Percentiles rank a stretch among this genome's conserved stretches.
phyloP scores from a whole-genome alignment of 2,888 invertebrate genomes.

The Dioctria rufipes region DNA sequence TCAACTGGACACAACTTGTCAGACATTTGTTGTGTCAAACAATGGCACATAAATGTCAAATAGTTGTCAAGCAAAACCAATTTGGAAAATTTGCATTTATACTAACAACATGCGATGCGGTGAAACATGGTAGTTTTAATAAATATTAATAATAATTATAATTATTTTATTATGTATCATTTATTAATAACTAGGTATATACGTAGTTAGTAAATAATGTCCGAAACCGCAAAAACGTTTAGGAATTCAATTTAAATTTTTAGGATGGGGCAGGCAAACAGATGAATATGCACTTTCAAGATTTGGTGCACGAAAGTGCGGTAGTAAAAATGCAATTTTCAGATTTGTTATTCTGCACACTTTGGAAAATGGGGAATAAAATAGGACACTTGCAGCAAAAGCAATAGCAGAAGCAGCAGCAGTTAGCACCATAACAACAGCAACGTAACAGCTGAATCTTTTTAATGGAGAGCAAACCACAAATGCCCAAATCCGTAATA shows the following conservation, averaged over 20 bases:
- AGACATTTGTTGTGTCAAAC: constrained; percentile 37
- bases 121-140: too few relatives aligned
- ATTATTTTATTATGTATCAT: not conserved
- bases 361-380: too few relatives aligned
- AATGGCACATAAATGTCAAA: constrained; percentile 39
- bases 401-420: not conserved
- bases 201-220: not conserved
- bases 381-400: too few relatives aligned
- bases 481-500: constrained; percentile 47
- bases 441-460: constrained; percentile 30
- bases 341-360: too few relatives aligned
- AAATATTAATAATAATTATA: constrained; percentile 20
- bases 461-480: constrained; percentile 36
- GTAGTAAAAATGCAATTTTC: constrained; percentile 21
- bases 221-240: constrained; percentile 19
- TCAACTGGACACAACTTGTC: constrained; percentile 42
- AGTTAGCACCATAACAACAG: too few relatives aligned
- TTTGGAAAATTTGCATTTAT: constrained; percentile 45
- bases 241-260: not conserved
- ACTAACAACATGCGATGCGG: not conserved
- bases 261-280: too few relatives aligned
- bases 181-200: too few relatives aligned
- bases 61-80: constrained; percentile 39
- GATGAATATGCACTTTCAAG: not conserved
- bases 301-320: constrained; percentile 18